These are phyloP conservation scores for Oryzias melastigma DNA, from an alignment of 2,113 vertebrate genomes.

Conservation along the genomic window DNA sequence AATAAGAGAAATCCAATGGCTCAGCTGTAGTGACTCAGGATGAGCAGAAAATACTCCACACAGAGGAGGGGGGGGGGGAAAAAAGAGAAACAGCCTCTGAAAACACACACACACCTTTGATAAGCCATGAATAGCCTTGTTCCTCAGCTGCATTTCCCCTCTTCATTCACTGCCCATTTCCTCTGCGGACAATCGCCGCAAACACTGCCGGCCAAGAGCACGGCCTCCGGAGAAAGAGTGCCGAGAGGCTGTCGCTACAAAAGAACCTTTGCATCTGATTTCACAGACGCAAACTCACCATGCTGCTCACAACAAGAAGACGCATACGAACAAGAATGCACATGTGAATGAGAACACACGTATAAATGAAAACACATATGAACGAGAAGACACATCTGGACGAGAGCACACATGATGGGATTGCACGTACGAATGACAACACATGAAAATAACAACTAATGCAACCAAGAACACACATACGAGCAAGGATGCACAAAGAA, in stretches of 20 bases:
- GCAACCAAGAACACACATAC: no score
- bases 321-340: no score
- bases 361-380: no score
- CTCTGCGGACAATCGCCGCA: slow-evolving; percentile 20
- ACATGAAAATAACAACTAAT: no score
- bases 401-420: no score
- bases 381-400: no score
- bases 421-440: no score
- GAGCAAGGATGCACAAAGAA: no score
- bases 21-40: neutral
- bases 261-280: neutral
- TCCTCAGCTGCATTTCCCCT: slow-evolving; percentile 21
- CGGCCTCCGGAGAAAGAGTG: neutral
- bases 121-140: slow-evolving; percentile 1
- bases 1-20: no score
- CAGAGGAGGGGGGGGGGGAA: neutral
- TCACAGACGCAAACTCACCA: no score
- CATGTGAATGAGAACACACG: no score
- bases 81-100: neutral
- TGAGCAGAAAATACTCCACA: neutral
- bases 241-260: neutral
- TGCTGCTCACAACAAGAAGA: no score
- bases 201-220: neutral
- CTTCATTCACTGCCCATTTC: slow-evolving; percentile 13
- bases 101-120: slow-evolving; percentile 14